These are phyloP conservation scores for Psix sp. DNA, from an alignment of 1,140 invertebrate genomes.

Conservation along the genomic window DNA sequence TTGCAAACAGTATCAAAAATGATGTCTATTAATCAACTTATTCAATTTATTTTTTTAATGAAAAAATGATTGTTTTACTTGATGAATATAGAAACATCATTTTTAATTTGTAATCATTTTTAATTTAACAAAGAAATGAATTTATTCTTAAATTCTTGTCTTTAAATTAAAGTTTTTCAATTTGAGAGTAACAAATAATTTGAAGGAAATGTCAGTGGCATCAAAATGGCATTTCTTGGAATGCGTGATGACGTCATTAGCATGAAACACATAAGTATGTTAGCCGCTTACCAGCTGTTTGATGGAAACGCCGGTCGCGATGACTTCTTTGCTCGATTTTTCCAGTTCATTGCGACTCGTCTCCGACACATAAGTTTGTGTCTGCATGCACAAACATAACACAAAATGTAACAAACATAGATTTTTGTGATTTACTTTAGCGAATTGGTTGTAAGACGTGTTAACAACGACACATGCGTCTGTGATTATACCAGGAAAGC, in stretches of 20 bases:
- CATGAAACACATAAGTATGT: slow-evolving; percentile 47
- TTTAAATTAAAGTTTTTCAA: too few species aligned
- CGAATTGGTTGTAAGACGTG: slow-evolving; percentile 27
- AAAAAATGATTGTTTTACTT: too few species aligned
- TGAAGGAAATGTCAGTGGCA: background rate
- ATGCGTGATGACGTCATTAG: slow-evolving; percentile 36
- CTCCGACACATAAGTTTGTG: slow-evolving; percentile 75
- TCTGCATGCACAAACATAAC: slow-evolving; percentile 74
- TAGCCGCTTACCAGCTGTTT: slow-evolving; percentile 76
- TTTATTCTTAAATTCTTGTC: too few species aligned
- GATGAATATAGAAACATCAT: too few species aligned
- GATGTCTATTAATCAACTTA: background rate
- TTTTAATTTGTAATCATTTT: too few species aligned
- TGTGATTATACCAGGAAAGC: background rate
- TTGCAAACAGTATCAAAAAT: slow-evolving; percentile 28
- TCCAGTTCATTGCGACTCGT: slow-evolving; percentile 71
- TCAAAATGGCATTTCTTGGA: slow-evolving; percentile 26
- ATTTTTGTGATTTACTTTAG: slow-evolving; percentile 10
- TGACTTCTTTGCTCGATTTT: slow-evolving; percentile 74
- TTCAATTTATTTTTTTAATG: too few species aligned
- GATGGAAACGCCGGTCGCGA: slow-evolving; percentile 76
- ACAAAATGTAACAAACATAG: slow-evolving; percentile 57
- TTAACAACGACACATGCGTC: slow-evolving; percentile 29
- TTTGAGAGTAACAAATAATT: too few species aligned
- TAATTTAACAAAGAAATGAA: too few species aligned